Evolutionary conservation across 2,888 invertebrate genomes (phyloP).

Genomic region (Polydrusus cervinus): DNA sequence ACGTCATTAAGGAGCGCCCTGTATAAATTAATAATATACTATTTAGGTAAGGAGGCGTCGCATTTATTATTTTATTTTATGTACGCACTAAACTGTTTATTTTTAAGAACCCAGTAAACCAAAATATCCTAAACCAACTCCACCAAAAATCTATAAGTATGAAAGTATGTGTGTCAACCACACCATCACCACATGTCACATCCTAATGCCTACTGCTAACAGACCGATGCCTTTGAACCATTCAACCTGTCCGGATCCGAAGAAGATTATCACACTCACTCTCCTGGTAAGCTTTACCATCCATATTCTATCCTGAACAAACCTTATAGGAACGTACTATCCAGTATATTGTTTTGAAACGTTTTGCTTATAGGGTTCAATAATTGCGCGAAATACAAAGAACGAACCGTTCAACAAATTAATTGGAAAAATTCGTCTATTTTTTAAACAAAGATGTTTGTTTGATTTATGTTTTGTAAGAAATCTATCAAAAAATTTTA

Average conservation of each 20-base stretch:
- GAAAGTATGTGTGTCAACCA: constrained; percentile 49
- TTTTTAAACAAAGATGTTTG: too few relatives aligned
- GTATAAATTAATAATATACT: neutral
- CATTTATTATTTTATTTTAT: constrained; percentile 17
- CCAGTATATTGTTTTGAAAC: neutral
- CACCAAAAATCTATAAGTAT: constrained; percentile 39
- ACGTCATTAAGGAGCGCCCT: too few relatives aligned
- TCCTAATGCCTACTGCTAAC: constrained; percentile 60
- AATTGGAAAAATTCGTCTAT: too few relatives aligned
- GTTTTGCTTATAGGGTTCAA: neutral
- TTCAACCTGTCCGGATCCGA: constrained; percentile 58
- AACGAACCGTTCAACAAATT: neutral
- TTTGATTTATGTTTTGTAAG: too few relatives aligned
- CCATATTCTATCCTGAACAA: constrained; percentile 64
- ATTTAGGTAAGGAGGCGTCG: neutral
- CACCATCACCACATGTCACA: constrained; percentile 42
- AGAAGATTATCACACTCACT: constrained; percentile 45
- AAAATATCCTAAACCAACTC: constrained; percentile 33
- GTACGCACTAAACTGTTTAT: constrained; percentile 28
- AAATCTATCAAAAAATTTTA: too few relatives aligned
- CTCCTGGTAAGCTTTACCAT: constrained; percentile 70
- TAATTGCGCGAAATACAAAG: neutral
- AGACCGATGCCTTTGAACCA: constrained; percentile 68
- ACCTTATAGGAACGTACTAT: constrained; percentile 55
- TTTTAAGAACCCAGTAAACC: constrained; percentile 27